phyloP scores from a whole-genome alignment of 2,113 vertebrate species.

The Mobula hypostoma region DNA sequence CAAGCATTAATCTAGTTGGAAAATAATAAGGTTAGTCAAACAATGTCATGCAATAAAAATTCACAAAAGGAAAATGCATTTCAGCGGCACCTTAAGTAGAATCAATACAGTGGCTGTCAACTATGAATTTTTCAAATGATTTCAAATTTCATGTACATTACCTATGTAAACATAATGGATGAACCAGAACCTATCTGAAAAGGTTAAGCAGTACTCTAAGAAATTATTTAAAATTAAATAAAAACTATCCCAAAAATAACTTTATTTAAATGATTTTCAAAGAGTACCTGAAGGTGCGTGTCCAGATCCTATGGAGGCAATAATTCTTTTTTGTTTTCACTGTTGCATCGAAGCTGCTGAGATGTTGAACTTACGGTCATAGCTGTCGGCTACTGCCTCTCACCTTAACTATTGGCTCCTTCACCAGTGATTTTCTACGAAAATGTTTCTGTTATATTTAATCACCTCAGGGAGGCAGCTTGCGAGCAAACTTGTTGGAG shows the following conservation, averaged over 20 bases:
- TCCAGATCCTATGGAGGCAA: background rate
- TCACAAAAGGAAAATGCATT: background rate
- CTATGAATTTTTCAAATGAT: too few species aligned
- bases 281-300: background rate
- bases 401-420: constrained; percentile 5
- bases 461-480: background rate
- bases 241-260: background rate
- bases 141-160: background rate
- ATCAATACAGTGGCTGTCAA: background rate
- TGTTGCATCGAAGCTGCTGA: background rate
- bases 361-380: background rate
- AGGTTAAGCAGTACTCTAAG: background rate
- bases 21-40: background rate
- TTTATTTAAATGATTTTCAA: background rate
- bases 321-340: background rate
- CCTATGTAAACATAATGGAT: background rate
- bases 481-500: background rate
- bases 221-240: constrained; percentile 3
- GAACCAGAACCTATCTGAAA: background rate
- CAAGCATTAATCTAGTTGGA: background rate
- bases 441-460: background rate
- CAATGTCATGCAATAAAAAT: background rate
- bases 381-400: background rate
- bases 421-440: background rate
- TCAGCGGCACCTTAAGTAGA: background rate